Evolutionary conservation across 2,888 invertebrate species (phyloP), one percentile per base, ranked within the genome.

Genomic region (Cerceris ruficornis): DNA sequence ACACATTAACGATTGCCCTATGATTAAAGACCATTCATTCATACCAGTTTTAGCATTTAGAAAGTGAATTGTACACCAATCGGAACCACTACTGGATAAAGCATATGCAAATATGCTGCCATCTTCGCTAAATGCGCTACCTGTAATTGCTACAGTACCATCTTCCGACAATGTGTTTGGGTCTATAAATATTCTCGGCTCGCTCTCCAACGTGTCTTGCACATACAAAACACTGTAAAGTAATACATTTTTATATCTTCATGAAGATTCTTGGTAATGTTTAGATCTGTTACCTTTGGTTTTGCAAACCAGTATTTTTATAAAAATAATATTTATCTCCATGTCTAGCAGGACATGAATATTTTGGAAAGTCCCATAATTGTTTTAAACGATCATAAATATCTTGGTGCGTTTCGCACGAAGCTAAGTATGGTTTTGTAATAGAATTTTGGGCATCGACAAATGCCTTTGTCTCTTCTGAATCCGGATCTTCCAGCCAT

Each of bases 331-430:
- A 99, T 90, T 95, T 94, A 81, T 95, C 93, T 4, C 98, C 99
- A 88, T 96, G 95, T 86, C 95, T 95, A 88, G 94, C 95, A 0
- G 98, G 98, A 86, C 97, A 96, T 1, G 97, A 96, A 93, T 96
- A 98, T 93, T 98, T 98, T n/a, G 98, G 97, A 93, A 97, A 99
- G 92, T 99, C 97, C 98, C 98, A 98, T 42, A 98, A 93, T 87
- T 97, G 96, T 0, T 97, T 98, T 42, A 99, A 94, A 82, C 97
- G 95, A 64, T 95, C 93, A 87, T 96, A 95, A 74, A 99, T 95
- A 85, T 95, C 95, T 9, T 95, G 93, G 90, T 96, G 96, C 61
- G 95, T 94, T 0, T 95, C 94, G 88, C 97, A 98, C 17, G 94
- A 94, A 87, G 97, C 95, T 28, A 99, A 93, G 93, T 95, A 99